Evolutionary conservation across 2,888 invertebrate species (phyloP).

Genomic region (Nematopogon swammerdamellus): DNA sequence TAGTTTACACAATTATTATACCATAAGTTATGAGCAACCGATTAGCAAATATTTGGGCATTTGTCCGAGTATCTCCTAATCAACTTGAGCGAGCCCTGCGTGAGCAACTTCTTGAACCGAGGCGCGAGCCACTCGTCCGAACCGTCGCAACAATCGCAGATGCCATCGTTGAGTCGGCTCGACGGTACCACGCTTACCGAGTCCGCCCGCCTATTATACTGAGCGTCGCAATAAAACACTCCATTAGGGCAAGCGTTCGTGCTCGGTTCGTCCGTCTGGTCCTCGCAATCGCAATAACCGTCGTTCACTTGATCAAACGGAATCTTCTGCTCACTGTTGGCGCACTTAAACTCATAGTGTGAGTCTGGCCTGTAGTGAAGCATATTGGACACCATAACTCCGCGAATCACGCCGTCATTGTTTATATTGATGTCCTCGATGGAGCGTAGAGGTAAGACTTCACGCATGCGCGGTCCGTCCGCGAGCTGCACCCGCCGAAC

Average conservation of each 20-base stretch:
- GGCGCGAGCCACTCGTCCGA: constrained; percentile 71
- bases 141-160: constrained; percentile 94
- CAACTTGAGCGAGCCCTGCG: constrained; percentile 26
- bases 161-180: constrained; percentile 86
- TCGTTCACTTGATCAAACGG: constrained; percentile 63
- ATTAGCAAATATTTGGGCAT: constrained; percentile 27
- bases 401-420: constrained; percentile 36
- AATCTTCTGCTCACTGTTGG: constrained; percentile 29
- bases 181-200: constrained; percentile 55
- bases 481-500: constrained; percentile 24
- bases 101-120: constrained; percentile 22
- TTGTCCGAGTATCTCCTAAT: constrained; percentile 29
- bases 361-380: constrained; percentile 33
- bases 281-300: constrained; percentile 84
- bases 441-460: constrained; percentile 25
- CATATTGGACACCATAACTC: constrained; percentile 32
- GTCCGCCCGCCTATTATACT: constrained; percentile 41
- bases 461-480: constrained; percentile 21
- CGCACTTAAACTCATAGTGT: constrained; percentile 39
- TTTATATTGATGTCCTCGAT: constrained; percentile 37
- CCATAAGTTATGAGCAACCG: too few relatives aligned
- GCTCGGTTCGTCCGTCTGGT: constrained; percentile 76
- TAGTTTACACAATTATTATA: too few relatives aligned
- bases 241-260: constrained; percentile 87
- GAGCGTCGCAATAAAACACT: constrained; percentile 72